These are phyloP conservation scores for Columba guinea DNA, from an alignment of 2,797 vertebrate species.

Conservation along the genomic window DNA sequence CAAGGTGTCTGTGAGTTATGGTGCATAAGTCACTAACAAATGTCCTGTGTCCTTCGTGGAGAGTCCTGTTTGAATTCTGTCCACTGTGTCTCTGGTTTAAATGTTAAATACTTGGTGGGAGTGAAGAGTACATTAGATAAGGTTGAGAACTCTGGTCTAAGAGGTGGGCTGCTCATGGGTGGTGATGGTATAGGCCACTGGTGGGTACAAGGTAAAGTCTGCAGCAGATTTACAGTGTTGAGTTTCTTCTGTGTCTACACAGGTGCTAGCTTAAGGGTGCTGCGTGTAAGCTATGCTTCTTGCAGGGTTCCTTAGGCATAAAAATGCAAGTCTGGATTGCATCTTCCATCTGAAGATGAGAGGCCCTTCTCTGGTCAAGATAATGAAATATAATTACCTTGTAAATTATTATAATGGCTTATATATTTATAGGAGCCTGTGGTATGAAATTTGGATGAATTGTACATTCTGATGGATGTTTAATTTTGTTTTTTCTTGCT, in stretches of 20 bases:
- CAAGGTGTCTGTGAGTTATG: neutral
- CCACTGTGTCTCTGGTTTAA: neutral
- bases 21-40: neutral
- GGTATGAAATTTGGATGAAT: constrained; percentile 55
- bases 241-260: neutral
- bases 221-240: neutral
- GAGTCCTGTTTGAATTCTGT: neutral
- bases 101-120: neutral
- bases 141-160: neutral
- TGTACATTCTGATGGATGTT: constrained; percentile 48
- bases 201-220: neutral
- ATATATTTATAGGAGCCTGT: constrained; percentile 55
- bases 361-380: constrained; percentile 39
- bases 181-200: neutral
- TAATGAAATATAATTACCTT: constrained; percentile 66
- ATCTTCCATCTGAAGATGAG: constrained; percentile 39
- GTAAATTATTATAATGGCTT: constrained; percentile 62
- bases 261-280: neutral
- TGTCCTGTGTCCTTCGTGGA: neutral
- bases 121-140: neutral
- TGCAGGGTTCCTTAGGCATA: neutral
- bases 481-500: constrained; percentile 61
- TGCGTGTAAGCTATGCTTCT: neutral
- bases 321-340: constrained; percentile 39
- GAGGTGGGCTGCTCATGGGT: neutral